phyloP scores from a whole-genome alignment of 2,888 invertebrate species.

The Eulithis prunata region DNA sequence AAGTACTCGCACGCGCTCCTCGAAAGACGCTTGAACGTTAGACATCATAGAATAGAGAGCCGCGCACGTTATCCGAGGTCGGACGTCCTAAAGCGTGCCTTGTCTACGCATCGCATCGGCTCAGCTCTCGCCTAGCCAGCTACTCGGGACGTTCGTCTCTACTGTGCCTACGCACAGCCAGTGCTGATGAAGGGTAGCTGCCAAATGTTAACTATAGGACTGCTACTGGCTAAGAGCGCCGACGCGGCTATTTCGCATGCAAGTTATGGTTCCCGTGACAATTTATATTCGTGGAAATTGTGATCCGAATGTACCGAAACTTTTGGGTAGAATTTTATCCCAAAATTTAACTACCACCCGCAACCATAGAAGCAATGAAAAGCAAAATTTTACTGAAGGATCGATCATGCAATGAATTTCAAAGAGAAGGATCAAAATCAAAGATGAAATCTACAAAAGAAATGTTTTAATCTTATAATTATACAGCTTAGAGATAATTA shows the following conservation, averaged over 20 bases:
- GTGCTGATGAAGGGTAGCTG: conserved; percentile 33
- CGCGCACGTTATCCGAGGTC: conserved; percentile 6
- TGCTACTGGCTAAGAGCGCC: conserved; percentile 39
- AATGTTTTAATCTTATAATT: conserved; percentile 66
- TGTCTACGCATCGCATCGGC: neutral
- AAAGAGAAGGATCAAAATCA: conserved; percentile 50
- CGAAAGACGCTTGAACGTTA: conserved; percentile 32
- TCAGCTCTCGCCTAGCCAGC: neutral
- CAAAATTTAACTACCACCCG: conserved; percentile 59
- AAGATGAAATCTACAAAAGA: conserved; percentile 48
- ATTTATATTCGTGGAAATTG: conserved; percentile 6
- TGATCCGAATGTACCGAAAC: conserved; percentile 40
- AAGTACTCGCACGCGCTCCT: conserved; percentile 75
- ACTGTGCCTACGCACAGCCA: conserved; percentile 13
- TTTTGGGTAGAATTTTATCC: conserved; percentile 37
- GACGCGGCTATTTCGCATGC: conserved; percentile 36
- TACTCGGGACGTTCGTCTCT: neutral
- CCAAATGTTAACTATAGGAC: conserved; percentile 38
- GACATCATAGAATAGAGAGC: conserved; percentile 24
- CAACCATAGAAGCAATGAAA: conserved; percentile 59
- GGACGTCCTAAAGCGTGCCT: conserved; percentile 23
- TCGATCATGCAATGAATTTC: conserved; percentile 58
- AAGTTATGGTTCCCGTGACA: conserved; percentile 33
- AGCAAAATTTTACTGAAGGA: conserved; percentile 47
- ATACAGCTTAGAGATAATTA: conserved; percentile 61